Percentiles rank a stretch among this genome's conserved stretches.
phyloP scores from a whole-genome alignment of 2,113 vertebrate species.

The Myrmecophaga tridactyla region DNA sequence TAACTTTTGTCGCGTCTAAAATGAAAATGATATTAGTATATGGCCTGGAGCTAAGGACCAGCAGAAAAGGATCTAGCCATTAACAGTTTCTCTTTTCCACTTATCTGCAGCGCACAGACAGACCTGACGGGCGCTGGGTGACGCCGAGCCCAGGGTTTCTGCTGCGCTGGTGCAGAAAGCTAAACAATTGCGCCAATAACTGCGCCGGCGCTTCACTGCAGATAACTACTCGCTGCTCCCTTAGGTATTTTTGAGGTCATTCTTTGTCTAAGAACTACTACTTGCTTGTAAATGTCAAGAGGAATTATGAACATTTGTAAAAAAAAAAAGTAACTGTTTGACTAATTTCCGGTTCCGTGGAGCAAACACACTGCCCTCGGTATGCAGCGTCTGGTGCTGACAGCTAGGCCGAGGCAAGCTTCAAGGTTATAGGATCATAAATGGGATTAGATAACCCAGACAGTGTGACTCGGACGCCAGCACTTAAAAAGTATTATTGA shows the following conservation, averaged over 20 bases:
- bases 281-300: slow-evolving; percentile 84
- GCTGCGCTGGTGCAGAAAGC: slow-evolving; percentile 20
- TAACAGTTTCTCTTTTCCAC: slow-evolving; percentile 49
- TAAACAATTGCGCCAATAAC: slow-evolving; percentile 31
- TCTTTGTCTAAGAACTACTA: slow-evolving; percentile 72
- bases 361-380: slow-evolving; percentile 72
- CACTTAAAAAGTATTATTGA: slow-evolving; percentile 72
- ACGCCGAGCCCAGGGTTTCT: slow-evolving; percentile 49
- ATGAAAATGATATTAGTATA: slow-evolving; percentile 76
- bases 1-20: slow-evolving; percentile 71
- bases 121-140: slow-evolving; percentile 60
- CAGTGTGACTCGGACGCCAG: slow-evolving; percentile 43
- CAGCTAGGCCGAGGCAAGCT: slow-evolving; percentile 57
- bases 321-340: slow-evolving; percentile 81
- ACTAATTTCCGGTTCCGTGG: slow-evolving; percentile 80
- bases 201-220: neutral
- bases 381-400: slow-evolving; percentile 78
- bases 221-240: slow-evolving; percentile 71
- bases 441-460: slow-evolving; percentile 80
- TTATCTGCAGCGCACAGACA: slow-evolving; percentile 42
- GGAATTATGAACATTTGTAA: slow-evolving; percentile 84
- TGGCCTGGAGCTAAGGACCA: slow-evolving; percentile 63
- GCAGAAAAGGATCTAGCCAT: slow-evolving; percentile 71
- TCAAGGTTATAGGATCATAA: slow-evolving; percentile 81
- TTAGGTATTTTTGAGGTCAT: slow-evolving; percentile 70